Percentiles rank a stretch among this genome's conserved stretches.
Conservation (phyloP, 1,140 invertebrate species). For the Mercenaria mercenaria region DNA sequence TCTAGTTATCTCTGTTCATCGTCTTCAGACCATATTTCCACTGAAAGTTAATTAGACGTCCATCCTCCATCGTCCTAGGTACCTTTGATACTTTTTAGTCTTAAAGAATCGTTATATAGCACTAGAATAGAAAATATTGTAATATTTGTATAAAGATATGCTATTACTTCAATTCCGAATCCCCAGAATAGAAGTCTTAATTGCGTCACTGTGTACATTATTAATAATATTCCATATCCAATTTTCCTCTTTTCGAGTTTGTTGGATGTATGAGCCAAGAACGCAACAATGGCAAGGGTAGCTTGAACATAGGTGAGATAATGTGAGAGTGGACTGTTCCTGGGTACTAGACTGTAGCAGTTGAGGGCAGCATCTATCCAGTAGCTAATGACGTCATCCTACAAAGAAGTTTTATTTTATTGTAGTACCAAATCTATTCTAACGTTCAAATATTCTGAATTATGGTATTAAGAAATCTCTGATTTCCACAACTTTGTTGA, state of each 20-base stretch:
- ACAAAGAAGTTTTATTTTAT: too few relatives aligned
- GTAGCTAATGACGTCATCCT: neutral
- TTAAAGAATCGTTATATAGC: neutral
- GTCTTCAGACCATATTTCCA: too few relatives aligned
- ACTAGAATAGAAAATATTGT: neutral
- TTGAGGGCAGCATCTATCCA: neutral
- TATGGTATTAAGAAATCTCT: too few relatives aligned
- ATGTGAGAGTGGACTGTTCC: neutral
- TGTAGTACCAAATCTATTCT: too few relatives aligned
- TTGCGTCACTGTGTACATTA: neutral
- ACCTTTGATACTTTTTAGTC: neutral
- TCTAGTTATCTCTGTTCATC: too few relatives aligned
- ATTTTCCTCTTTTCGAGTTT: neutral
- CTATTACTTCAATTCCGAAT: neutral
- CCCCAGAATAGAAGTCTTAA: slow-evolving; percentile 3
- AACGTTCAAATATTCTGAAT: too few relatives aligned
- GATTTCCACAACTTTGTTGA: too few relatives aligned
- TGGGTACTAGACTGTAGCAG: neutral
- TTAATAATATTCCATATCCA: neutral
- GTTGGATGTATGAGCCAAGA: neutral
- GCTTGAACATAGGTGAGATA: neutral
- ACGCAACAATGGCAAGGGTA: neutral
- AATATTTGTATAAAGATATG: neutral
- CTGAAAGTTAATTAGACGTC: too few relatives aligned
- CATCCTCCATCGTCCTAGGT: neutral